Percentiles rank a stretch among this genome's conserved stretches.
phyloP scores from a whole-genome alignment of 2,113 vertebrate species.

The Galbula dea region DNA sequence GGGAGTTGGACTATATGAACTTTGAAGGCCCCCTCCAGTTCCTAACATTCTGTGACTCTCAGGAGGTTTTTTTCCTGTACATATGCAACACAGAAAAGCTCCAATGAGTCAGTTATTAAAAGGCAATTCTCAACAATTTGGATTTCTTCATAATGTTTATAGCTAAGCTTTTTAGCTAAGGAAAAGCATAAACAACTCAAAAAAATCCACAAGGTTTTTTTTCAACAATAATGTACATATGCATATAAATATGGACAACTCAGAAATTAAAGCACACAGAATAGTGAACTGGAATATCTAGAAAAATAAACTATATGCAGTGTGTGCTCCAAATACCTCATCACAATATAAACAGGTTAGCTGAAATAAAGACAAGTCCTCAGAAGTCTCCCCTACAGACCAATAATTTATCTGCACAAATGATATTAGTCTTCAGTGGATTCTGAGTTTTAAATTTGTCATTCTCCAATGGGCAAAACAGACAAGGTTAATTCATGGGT shows the following conservation, averaged over 20 bases:
- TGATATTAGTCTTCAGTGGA: background rate
- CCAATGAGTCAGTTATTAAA: background rate
- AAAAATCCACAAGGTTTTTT: background rate
- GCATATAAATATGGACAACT: background rate
- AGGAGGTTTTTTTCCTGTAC: constrained; percentile 3
- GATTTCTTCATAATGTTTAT: background rate
- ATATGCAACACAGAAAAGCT: background rate
- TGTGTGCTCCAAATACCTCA: background rate
- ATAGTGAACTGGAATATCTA: background rate
- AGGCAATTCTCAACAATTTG: constrained; percentile 10
- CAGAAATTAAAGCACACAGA: background rate
- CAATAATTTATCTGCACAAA: background rate
- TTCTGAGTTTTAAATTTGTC: background rate
- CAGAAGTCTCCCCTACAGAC: background rate
- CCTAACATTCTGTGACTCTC: too few relatives aligned
- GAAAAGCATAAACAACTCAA: constrained; percentile 15
- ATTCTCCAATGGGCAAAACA: background rate
- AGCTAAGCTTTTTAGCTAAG: constrained; percentile 9
- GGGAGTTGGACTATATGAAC: too few relatives aligned
- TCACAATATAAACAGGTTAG: background rate
- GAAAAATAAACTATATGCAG: background rate
- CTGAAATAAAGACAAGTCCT: background rate
- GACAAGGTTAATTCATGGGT: constrained; percentile 1
- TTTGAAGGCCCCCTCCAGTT: too few relatives aligned
- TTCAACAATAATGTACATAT: background rate